These are phyloP conservation scores for Sturnus vulgaris DNA, from an alignment of 2,113 vertebrate genomes.

Conservation along the genomic window DNA sequence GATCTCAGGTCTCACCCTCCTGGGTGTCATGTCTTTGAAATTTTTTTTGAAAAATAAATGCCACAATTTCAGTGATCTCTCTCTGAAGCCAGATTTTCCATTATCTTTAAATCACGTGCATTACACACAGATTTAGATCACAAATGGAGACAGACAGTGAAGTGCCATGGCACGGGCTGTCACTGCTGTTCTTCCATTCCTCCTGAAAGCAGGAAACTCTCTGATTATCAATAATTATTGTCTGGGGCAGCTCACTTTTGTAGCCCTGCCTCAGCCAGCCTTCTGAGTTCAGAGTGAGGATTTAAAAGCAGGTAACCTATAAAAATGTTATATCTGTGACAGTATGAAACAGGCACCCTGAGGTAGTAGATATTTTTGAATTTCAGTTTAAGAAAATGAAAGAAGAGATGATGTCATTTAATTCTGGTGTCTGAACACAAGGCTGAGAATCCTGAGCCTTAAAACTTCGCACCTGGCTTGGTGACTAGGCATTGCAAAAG, in stretches of 20 bases:
- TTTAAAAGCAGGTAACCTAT: neutral
- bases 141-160: neutral
- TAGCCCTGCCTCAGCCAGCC: neutral
- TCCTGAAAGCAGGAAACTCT: neutral
- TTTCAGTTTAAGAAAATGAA: neutral
- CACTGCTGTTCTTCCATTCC: neutral
- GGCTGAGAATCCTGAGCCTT: neutral
- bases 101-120: neutral
- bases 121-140: neutral
- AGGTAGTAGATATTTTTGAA: neutral
- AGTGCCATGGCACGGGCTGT: neutral
- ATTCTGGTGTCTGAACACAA: neutral
- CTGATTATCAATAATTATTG: neutral
- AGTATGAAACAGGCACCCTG: neutral
- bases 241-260: neutral
- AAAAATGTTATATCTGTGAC: neutral
- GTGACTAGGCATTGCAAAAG: neutral
- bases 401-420: neutral
- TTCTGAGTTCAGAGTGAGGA: neutral
- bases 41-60: neutral
- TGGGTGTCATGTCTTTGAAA: neutral
- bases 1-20: neutral
- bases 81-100: neutral
- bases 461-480: neutral
- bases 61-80: neutral